Evolutionary conservation across 2,113 vertebrate species (phyloP).

Genomic region (Accipiter cooperii): DNA sequence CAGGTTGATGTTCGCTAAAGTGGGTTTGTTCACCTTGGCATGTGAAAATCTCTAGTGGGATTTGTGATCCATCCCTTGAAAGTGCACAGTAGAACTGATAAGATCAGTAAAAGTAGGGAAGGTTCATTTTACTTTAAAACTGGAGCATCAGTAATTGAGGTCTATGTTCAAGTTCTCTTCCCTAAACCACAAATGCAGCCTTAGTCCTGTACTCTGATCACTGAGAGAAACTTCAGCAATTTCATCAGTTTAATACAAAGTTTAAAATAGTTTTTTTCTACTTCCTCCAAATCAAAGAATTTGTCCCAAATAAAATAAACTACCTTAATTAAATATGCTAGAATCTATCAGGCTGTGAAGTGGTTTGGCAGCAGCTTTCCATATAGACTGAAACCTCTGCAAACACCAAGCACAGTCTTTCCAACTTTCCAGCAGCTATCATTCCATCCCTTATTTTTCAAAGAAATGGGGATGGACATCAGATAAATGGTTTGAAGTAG

Average conservation of each 20-base stretch:
- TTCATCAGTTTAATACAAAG: background rate
- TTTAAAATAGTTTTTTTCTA: background rate
- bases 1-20: background rate
- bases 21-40: background rate
- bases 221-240: background rate
- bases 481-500: constrained; percentile 1
- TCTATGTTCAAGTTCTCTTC: background rate
- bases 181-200: background rate
- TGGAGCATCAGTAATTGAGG: background rate
- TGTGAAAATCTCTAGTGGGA: background rate
- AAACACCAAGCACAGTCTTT: background rate
- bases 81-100: background rate
- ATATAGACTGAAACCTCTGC: background rate
- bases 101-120: background rate
- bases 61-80: background rate
- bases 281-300: background rate
- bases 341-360: background rate
- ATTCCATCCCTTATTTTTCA: background rate
- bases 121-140: background rate
- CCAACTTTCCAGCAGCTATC: background rate
- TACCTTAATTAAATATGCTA: background rate
- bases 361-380: background rate
- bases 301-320: background rate
- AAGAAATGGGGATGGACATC: background rate
- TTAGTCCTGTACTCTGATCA: background rate